Percentiles rank a stretch among this genome's conserved stretches.
phyloP scores from a whole-genome alignment of 2,888 invertebrate species.

The Sphinx pinastri region DNA sequence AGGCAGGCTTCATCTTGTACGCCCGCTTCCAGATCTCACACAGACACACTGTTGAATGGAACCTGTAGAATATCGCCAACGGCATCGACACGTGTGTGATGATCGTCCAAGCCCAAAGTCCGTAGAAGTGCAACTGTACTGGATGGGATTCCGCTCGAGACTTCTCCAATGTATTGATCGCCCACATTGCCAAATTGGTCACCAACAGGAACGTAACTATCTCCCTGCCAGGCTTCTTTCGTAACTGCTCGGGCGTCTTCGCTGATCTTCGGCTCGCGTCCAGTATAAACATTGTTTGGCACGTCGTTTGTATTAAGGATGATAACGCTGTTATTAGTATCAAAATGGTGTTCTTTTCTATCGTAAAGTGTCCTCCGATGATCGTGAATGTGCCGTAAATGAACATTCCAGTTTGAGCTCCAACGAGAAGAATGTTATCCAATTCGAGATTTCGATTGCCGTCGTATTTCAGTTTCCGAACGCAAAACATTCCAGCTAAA shows the following conservation, averaged over 20 bases:
- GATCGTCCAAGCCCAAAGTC: constrained; percentile 97
- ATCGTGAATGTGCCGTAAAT: constrained; percentile 97
- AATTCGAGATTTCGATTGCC: constrained; percentile 91
- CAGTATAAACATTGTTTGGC: constrained; percentile 95
- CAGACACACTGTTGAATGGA: constrained; percentile 97
- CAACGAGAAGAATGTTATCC: constrained; percentile 95
- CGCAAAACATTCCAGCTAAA: constrained; percentile 93
- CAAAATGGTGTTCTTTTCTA: constrained; percentile 90
- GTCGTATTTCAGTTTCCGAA: constrained; percentile 93
- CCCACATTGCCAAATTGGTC: constrained; percentile 97
- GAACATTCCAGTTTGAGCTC: constrained; percentile 97
- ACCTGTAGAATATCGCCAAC: constrained; percentile 95
- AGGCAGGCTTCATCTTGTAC: constrained; percentile 95
- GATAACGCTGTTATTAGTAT: constrained; percentile 93
- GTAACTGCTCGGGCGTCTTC: constrained; percentile 90
- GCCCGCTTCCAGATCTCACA: constrained; percentile 98
- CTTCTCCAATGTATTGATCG: constrained; percentile 96
- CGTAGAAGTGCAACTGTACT: constrained; percentile 95
- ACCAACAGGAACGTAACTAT: constrained; percentile 96
- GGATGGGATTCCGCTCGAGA: constrained; percentile 96
- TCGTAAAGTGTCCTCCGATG: constrained; percentile 95
- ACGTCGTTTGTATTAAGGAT: constrained; percentile 93
- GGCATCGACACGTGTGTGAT: constrained; percentile 98
- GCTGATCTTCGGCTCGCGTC: constrained; percentile 95
- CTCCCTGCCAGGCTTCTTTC: constrained; percentile 95